Evolutionary conservation across 2,888 invertebrate species (phyloP).

Genomic region (Slavum lentiscoides): DNA sequence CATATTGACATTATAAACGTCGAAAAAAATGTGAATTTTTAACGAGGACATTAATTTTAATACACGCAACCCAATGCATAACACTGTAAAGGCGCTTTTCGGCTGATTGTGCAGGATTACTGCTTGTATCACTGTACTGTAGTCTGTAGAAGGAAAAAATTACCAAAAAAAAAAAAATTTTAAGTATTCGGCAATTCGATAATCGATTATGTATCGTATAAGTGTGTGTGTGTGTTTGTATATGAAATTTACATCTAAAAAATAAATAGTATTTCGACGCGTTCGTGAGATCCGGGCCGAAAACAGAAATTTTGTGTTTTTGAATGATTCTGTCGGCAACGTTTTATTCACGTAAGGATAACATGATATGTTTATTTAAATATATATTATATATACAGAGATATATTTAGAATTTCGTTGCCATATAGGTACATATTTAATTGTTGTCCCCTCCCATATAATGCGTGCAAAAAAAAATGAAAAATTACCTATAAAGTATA

Average conservation of each 20-base stretch:
- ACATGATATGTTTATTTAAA: constrained; percentile 4
- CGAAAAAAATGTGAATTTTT: neutral
- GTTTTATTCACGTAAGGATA: neutral
- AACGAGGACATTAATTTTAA: neutral
- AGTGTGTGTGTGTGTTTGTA: neutral
- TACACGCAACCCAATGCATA: too few species aligned
- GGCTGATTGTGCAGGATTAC: neutral
- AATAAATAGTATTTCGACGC: constrained; percentile 17
- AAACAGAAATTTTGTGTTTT: constrained; percentile 25
- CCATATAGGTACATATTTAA: too few species aligned
- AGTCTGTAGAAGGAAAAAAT: neutral
- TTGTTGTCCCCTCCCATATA: too few species aligned
- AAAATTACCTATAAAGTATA: too few species aligned
- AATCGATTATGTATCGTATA: neutral
- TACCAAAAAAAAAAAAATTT: neutral
- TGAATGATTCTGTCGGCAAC: constrained; percentile 15
- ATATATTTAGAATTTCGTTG: too few species aligned
- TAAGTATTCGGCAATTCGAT: neutral
- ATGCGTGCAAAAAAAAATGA: too few species aligned
- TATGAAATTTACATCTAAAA: neutral
- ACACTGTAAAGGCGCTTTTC: neutral
- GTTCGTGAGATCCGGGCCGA: constrained; percentile 17
- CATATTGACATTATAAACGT: too few species aligned
- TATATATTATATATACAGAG: too few species aligned
- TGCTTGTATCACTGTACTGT: neutral